Evolutionary conservation across 1,140 invertebrate species (phyloP).

Genomic region (Papilio aristodemus): DNA sequence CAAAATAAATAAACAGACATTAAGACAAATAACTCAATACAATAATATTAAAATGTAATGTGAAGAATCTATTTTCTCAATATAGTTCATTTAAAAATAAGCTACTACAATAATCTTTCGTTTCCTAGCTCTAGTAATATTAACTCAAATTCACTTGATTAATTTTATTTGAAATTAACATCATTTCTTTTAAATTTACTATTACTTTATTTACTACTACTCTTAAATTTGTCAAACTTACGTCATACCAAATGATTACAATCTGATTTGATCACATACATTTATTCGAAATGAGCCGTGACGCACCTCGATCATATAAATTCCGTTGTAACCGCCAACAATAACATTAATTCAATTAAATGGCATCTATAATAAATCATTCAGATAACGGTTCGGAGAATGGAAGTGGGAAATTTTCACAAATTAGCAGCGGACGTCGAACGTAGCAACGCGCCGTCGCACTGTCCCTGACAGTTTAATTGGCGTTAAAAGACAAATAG

Average conservation of each 20-base stretch:
- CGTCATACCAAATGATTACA: constrained; percentile 4
- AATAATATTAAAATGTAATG: no score
- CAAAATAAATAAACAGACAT: no score
- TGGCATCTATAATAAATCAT: constrained; percentile 31
- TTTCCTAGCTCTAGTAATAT: no score
- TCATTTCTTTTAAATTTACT: no score
- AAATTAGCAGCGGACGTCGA: constrained; percentile 28
- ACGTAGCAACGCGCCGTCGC: constrained; percentile 14
- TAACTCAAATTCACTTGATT: no score
- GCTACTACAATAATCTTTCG: no score
- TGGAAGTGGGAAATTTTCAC: constrained; percentile 22
- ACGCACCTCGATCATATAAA: constrained; percentile 21
- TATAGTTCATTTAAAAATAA: no score
- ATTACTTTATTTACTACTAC: neutral
- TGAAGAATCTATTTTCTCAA: no score
- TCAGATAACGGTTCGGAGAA: constrained; percentile 25
- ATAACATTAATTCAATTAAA: constrained; percentile 34
- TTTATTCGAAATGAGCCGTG: constrained; percentile 17
- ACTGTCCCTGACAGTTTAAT: constrained; percentile 32
- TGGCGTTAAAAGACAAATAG: constrained; percentile 32
- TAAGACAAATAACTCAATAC: no score
- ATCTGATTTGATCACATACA: constrained; percentile 10
- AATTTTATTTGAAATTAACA: no score
- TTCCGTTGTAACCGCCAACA: constrained; percentile 4
- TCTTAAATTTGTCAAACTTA: neutral